A percentile compares a stretch with the other conserved stretches of the same genome.
These are phyloP conservation scores for Drosophila mayaguana DNA, from an alignment of 2,888 invertebrate genomes.

Conservation along the genomic window DNA sequence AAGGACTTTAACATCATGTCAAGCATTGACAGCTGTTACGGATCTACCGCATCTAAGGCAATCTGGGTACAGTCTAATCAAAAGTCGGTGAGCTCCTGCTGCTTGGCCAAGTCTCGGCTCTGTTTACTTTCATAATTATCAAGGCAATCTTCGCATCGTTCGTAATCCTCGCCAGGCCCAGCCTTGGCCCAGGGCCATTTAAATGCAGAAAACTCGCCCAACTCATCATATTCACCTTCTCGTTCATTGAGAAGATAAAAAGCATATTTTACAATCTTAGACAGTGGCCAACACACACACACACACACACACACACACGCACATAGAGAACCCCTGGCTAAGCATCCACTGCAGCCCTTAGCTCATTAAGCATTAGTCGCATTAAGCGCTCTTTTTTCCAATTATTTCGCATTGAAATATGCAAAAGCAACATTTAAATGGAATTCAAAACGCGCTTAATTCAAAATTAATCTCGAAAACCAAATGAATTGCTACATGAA, in stretches of 20 bases:
- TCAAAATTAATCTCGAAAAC: conserved; percentile 76
- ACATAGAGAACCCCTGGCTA: no score
- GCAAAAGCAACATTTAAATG: conserved; percentile 66
- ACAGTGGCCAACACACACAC: background rate
- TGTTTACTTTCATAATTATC: background rate
- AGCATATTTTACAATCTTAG: conserved; percentile 41
- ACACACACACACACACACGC: background rate
- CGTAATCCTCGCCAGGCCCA: background rate
- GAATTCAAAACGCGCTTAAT: conserved; percentile 76
- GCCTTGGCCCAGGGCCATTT: conserved; percentile 43
- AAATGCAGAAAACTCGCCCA: background rate
- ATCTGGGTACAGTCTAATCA: background rate
- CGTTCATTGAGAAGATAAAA: conserved; percentile 42
- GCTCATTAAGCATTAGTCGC: conserved; percentile 74
- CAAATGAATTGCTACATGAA: conserved; percentile 67
- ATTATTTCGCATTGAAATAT: conserved; percentile 60
- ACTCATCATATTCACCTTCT: background rate
- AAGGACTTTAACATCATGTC: background rate
- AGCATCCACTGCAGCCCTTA: conserved; percentile 22
- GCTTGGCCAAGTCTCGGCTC: background rate
- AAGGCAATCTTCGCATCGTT: conserved; percentile 5
- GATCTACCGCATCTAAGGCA: no score
- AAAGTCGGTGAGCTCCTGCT: no score
- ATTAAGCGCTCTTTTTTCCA: conserved; percentile 63
- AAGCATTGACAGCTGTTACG: background rate